Base-by-base conservation (phyloP, 2,888 invertebrate species). In the Ernsta delagoae region DNA sequence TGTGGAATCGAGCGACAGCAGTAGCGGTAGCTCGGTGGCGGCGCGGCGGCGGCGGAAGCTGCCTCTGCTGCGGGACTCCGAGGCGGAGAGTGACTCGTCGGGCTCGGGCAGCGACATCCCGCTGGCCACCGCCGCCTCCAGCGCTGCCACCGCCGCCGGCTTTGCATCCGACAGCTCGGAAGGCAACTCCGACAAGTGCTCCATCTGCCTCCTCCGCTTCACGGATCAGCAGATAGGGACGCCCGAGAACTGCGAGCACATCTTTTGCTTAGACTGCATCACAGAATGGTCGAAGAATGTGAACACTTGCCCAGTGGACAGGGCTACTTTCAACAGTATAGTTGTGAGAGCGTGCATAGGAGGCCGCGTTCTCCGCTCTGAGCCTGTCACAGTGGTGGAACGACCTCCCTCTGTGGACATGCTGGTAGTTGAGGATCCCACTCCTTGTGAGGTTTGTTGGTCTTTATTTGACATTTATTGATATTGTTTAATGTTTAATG, bases 241-340 rank as follows among this genome's bases (percentile, higher is more conserved):
- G 36, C 99, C 98, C 0, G 96, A 97, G 79, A 95, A 95, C 31
- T 99, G 98, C 89, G 97, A 98, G 75, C 99, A 99, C 83, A 94
- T 95, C 70, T 99, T 98, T 87, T 99, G 99, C 85, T 94, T 97
- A 50, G 96, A 97, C 75, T 99, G 99, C 86, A 96, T 99, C 73
- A 95, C 96, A 64, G 98, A 98, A 84, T 99, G 99, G 99, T 96
- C 98, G n/a, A 97, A 96, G 94, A 98, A 97, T 93, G 96, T 98
- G 56, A 98, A 98, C 83, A 98, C 98, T 1, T 99, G 99, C 85
- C 99, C 99, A 0, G 97, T 98, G 48, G 98, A 99, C 88, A 94
- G 98, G 53, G 95, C 96, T 76, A 95, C 95, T 48, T 99, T 98
- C 85, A 94, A 95, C 70, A 90, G 95, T 56, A 97, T 98, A 72